Conservation (phyloP, 2,888 invertebrate genomes). For the Agonopterix subpropinquella region DNA sequence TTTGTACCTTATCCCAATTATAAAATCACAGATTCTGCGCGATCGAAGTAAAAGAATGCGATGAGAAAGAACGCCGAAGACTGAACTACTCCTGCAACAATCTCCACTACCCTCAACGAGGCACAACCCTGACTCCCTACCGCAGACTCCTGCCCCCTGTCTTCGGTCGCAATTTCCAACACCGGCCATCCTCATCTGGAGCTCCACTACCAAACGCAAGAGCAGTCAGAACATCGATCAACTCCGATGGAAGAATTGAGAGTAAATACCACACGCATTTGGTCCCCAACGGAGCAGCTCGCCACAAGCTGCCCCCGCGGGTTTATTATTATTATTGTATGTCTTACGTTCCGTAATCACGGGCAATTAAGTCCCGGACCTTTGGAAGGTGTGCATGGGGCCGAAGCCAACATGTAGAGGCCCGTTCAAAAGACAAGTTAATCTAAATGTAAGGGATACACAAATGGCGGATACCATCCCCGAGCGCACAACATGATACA, state of each 20-base stretch:
- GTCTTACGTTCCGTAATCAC: too few relatives aligned
- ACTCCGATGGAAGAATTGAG: conserved; percentile 4
- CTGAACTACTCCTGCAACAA: conserved; percentile 20
- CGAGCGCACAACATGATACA: too few relatives aligned
- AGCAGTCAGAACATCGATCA: conserved; percentile 3
- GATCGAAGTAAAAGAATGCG: conserved; percentile 14
- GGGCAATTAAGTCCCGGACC: too few relatives aligned
- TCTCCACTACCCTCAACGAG: conserved; percentile 12
- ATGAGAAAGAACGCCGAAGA: conserved; percentile 13
- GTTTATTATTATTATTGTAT: too few relatives aligned
- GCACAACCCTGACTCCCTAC: conserved; percentile 16
- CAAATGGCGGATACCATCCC: too few relatives aligned
- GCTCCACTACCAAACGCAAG: conserved; percentile 8
- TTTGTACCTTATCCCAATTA: background rate
- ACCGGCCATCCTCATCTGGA: conserved; percentile 7
- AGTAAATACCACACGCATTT: conserved; percentile 4
- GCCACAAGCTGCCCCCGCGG: too few relatives aligned
- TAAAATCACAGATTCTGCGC: conserved; percentile 9
- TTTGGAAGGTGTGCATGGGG: too few relatives aligned
- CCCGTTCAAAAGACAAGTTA: too few relatives aligned
- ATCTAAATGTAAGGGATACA: too few relatives aligned
- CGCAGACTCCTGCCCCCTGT: conserved; percentile 9
- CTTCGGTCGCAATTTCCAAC: conserved; percentile 1
- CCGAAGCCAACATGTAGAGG: too few relatives aligned
- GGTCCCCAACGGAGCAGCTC: conserved; percentile 4